Conservation (phyloP, 2,113 vertebrate genomes). For the Pristiophorus japonicus region DNA sequence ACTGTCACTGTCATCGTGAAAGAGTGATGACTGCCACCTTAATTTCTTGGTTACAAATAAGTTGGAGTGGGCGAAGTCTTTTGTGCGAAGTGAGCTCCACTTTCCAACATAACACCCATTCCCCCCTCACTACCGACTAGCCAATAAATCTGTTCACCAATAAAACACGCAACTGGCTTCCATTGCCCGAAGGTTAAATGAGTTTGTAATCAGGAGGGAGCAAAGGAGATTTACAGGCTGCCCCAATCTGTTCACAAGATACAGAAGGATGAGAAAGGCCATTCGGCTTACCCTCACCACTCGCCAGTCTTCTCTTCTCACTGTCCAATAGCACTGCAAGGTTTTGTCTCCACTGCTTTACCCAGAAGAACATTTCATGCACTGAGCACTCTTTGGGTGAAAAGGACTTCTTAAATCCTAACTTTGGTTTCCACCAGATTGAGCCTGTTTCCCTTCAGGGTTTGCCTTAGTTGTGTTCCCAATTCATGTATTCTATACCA, state of each 20-base stretch:
- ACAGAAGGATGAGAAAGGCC: background rate
- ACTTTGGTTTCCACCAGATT: background rate
- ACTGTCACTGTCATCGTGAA: background rate
- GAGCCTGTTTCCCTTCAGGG: background rate
- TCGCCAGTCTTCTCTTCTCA: background rate
- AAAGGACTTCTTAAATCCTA: background rate
- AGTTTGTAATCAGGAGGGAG: background rate
- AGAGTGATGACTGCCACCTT: background rate
- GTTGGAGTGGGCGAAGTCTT: background rate
- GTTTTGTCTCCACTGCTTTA: background rate
- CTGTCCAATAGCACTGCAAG: background rate
- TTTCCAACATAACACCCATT: background rate
- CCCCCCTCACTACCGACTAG: background rate
- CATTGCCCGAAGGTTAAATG: background rate
- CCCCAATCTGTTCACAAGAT: background rate
- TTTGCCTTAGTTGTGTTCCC: background rate
- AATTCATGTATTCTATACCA: no score
- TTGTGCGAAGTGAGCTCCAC: background rate
- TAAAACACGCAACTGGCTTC: background rate
- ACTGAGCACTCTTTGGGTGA: background rate
- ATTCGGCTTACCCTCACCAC: background rate
- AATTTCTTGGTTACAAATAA: background rate
- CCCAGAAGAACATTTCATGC: background rate
- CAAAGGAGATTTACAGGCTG: background rate
- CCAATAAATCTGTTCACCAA: background rate